Percentiles rank a stretch among this genome's conserved stretches.
Evolutionary conservation across 2,113 vertebrate species (phyloP).

Genomic region (Crotalus horridus): DNA sequence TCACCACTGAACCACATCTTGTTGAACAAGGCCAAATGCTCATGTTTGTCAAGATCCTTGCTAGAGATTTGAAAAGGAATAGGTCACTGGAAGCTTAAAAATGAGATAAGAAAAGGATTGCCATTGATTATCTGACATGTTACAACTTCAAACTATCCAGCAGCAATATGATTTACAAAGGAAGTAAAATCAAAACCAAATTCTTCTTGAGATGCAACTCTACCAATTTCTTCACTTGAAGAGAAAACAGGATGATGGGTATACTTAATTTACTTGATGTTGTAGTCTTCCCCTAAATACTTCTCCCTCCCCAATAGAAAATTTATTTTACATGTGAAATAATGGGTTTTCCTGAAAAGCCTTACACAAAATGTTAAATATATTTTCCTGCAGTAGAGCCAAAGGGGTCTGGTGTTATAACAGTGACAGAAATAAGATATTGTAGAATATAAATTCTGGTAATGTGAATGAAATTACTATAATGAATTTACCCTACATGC

Average conservation of each 20-base stretch:
- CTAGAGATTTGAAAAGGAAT: background rate
- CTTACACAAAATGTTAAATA: background rate
- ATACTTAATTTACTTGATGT: background rate
- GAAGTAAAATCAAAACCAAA: background rate
- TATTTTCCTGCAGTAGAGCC: background rate
- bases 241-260: background rate
- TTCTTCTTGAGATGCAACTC: background rate
- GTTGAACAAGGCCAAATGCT: background rate
- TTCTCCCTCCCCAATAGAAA: background rate
- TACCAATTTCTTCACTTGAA: background rate
- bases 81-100: background rate
- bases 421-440: background rate
- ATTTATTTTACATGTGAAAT: background rate
- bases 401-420: background rate
- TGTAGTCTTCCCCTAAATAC: background rate
- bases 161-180: background rate
- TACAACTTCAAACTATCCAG: background rate
- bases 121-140: background rate
- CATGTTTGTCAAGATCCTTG: background rate
- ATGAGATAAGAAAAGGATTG: background rate
- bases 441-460: background rate
- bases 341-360: background rate
- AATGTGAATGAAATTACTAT: background rate
- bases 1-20: background rate
- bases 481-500: background rate